phyloP scores from a whole-genome alignment of 1,140 invertebrate genomes.

The Neodiprion pinetum region DNA sequence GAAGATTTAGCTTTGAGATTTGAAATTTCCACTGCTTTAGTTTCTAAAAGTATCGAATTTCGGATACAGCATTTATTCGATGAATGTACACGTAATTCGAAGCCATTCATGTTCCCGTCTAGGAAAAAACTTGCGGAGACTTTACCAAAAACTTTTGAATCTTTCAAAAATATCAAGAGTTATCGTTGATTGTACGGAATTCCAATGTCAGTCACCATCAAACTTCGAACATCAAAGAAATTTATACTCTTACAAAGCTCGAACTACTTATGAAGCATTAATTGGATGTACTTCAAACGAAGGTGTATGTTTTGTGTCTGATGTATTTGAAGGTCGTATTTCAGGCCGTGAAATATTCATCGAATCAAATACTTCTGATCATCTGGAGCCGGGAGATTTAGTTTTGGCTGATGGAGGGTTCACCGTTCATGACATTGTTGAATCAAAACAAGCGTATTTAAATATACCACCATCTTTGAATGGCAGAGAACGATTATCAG shows the following conservation, averaged over 20 bases:
- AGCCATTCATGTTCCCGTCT: constrained; percentile 28
- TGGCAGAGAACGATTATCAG: constrained; percentile 23
- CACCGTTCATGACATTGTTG: too few relatives aligned
- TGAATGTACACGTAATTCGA: constrained; percentile 23
- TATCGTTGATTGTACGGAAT: constrained; percentile 6
- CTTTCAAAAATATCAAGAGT: constrained; percentile 30
- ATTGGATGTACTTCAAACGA: constrained; percentile 31
- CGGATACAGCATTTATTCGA: constrained; percentile 28
- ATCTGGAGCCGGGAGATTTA: constrained; percentile 29
- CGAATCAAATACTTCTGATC: constrained; percentile 22
- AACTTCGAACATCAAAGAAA: constrained; percentile 16
- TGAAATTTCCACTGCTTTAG: constrained; percentile 13
- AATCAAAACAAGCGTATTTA: too few relatives aligned
- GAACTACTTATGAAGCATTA: constrained; percentile 25
- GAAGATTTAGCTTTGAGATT: constrained; percentile 16
- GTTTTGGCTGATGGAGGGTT: constrained; percentile 21
- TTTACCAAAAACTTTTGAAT: constrained; percentile 25
- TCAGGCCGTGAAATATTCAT: constrained; percentile 16
- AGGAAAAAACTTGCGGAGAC: constrained; percentile 22
- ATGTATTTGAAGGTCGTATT: constrained; percentile 30
- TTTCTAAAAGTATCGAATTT: constrained; percentile 23
- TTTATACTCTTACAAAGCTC: constrained; percentile 25
- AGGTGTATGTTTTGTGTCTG: constrained; percentile 10
- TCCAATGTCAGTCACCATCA: constrained; percentile 26
- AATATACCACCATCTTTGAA: constrained; percentile 13